Percentiles rank a stretch among this genome's conserved stretches.
Evolutionary conservation across 2,113 vertebrate species (phyloP).

Genomic region (Pseudorasbora parva): DNA sequence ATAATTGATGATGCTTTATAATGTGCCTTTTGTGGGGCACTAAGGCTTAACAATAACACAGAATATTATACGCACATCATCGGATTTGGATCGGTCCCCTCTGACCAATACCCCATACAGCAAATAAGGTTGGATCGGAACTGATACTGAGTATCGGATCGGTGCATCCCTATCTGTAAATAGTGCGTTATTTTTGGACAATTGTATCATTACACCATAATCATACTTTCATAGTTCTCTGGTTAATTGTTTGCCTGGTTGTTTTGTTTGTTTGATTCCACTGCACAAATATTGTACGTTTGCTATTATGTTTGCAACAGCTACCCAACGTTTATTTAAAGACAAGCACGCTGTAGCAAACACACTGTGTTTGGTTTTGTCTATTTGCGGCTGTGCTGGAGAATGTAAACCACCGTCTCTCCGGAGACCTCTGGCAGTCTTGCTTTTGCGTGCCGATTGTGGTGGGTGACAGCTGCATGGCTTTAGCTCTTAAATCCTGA

Average conservation of each 20-base stretch:
- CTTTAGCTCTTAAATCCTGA: constrained; percentile 73
- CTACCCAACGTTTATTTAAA: constrained; percentile 14
- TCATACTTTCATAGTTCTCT: not conserved
- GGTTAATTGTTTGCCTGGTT: not conserved
- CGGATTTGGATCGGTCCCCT: no score
- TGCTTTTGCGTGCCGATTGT: constrained; percentile 46
- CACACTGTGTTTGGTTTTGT: constrained; percentile 12
- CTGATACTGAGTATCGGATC: no score
- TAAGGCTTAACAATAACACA: no score
- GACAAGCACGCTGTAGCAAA: not conserved
- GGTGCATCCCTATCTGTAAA: no score
- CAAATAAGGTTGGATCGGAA: no score
- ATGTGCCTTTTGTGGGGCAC: no score
- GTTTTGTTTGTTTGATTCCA: not conserved
- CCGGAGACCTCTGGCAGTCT: constrained; percentile 46
- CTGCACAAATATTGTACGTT: not conserved
- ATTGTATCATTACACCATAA: not conserved
- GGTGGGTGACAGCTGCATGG: constrained; percentile 73
- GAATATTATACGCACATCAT: no score
- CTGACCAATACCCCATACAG: no score
- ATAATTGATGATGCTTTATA: no score
- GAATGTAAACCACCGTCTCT: constrained; percentile 39
- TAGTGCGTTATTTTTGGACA: not conserved
- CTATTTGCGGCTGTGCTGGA: not conserved
- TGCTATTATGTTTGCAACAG: not conserved